Evolutionary conservation across 2,888 invertebrate species (phyloP), one percentile per base, ranked within the genome.

Genomic region (Hydrotaea cyrtoneurina): DNA sequence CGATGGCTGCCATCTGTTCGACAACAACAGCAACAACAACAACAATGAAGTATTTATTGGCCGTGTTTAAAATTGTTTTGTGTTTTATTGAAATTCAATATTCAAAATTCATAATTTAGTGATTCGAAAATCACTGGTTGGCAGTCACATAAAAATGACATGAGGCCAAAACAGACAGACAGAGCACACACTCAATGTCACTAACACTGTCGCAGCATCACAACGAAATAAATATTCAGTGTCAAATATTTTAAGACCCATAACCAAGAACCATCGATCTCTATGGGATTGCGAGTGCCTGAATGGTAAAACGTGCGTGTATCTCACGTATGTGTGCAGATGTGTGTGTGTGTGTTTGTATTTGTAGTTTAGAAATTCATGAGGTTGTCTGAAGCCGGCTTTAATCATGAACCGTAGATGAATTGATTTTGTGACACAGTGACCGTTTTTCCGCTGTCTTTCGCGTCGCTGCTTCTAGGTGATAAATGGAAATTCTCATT

Each of bases 21-120:
- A 59, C 50, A 50, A 15, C 26, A 59, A 13, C 59, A 59, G 23
- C 15, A 46, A 46, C 46, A 46, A 46, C 31, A 31, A 31, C 31
- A 31, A 31, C 31, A 7, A 31, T 31, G 31, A 31, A 31, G 31
- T 31, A 31, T 31, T 2, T 31, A 7, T 31, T 31, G 31, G 31
- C 7, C 2, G 31, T 2, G 31, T 31, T 13, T 26, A 4, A 59
- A 59, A 13, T 10, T 23, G 59, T 59, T 59, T 2, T n/a, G n/a
- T n/a, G n/a, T n/a, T n/a, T 23, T 23, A 78, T 78, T 80, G 75
- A 76, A 82, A 79, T 79, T 82, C 72, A 82, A 85, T 79, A 82
- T 79, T 76, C 59, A 73, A 73, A 81, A 81, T 81, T 76, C 50
- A 76, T 81, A 73, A 69, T 72, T 72, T 77, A 74, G 39, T 77